Evolutionary conservation across 2,113 vertebrate genomes (phyloP).

Genomic region (Ailurus styani): DNA sequence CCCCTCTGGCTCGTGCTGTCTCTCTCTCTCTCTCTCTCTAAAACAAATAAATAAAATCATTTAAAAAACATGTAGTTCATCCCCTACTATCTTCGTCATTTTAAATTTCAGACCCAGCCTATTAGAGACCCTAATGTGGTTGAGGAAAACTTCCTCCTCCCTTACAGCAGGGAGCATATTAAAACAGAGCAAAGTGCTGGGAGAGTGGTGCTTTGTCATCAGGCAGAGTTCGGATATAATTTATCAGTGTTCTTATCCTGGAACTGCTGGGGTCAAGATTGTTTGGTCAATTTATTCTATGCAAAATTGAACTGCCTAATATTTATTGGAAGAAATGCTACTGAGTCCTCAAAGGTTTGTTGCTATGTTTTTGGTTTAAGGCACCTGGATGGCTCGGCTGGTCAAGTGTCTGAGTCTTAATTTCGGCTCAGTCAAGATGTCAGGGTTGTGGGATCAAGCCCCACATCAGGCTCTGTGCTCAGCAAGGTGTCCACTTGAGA

Average conservation of each 20-base stretch:
- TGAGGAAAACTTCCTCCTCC: not conserved
- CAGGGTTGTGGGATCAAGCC: not conserved
- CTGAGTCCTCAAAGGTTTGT: not conserved
- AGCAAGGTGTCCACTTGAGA: not conserved
- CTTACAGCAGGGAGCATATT: not conserved
- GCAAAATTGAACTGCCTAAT: constrained; percentile 1
- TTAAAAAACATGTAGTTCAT: not conserved
- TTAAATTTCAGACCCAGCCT: not conserved
- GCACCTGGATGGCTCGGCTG: not conserved
- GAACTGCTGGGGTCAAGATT: not conserved
- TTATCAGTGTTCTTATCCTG: not conserved
- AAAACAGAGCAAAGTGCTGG: not conserved
- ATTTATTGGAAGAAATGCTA: not conserved
- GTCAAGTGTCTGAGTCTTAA: not conserved
- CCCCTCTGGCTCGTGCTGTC: no score
- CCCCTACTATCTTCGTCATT: not conserved
- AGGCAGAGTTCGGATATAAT: not conserved
- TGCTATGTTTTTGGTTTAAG: not conserved
- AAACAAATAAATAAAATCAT: not conserved
- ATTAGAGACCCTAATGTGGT: not conserved
- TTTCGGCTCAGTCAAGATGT: not conserved
- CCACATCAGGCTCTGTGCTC: not conserved
- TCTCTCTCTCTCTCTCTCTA: not conserved
- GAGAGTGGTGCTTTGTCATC: not conserved
- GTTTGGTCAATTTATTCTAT: not conserved